Base-by-base conservation (phyloP, 1,140 invertebrate genomes). In the Trichonephila clavata region DNA sequence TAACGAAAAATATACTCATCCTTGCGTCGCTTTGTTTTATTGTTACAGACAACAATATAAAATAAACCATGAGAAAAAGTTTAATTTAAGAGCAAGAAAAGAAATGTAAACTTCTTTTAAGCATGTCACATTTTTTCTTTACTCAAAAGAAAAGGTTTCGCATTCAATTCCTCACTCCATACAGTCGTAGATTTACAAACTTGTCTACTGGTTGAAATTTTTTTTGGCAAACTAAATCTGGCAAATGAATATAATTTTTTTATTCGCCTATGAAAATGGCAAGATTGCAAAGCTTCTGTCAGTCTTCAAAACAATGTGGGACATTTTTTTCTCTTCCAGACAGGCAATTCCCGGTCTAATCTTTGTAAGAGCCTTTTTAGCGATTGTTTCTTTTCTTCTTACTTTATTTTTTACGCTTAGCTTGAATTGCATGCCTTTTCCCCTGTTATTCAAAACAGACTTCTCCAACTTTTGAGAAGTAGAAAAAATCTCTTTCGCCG, bases 391-490 rank as follows among this genome's bases (percentile, higher is more conserved):
- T 90, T 81, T 90, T 90, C 71, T 90, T 90, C 50, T 80, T 59
- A 24, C 39, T 39, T 63, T 63, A 63, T 57, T 87, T 87, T 87
- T 80, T 80, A 60, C 39, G 60, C 39, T 88, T 88, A 63, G 63
- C 43, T 57, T 27, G 89, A 81, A 59, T 90, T 50, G 71, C 86
- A 57, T 77, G 68, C 89, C 89, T 81, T 60, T 61, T 81, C 89
- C 57, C 89, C 89, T 90, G 89, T 90, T 90, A 90, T 90, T 90
- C 89, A 90, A 90, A 90, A 90, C 89, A 90, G 89, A 80, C 43
- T 50, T 90, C 57, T 80, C 59, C 71, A 90, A 81, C 77, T 80
- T 80, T 90, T 80, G 24, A 21, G n/a, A 32, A 77, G 65, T 24
- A 77, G 32, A 77, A 86, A 86, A 61, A 60, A 86, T 77, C 68